Evolutionary conservation across 2,888 invertebrate genomes (phyloP), one percentile per base, ranked within the genome.

Genomic region (Cryptocephalus primarius): DNA sequence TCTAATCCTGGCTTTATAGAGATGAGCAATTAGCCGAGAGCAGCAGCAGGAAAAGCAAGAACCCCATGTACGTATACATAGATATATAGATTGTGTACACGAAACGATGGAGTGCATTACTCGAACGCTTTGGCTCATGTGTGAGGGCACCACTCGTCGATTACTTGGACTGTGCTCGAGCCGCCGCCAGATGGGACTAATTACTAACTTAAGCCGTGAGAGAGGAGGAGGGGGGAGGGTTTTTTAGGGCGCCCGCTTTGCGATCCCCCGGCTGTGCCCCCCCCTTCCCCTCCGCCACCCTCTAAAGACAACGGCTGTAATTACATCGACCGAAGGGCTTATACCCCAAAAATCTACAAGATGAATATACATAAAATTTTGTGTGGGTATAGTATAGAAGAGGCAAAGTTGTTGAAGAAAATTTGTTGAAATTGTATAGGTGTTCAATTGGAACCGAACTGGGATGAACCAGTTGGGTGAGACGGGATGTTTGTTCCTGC

Each of bases 181-280:
- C 63, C 59, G 60, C 64, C 63, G 63, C 69, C 69, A 70, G 69
- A 69, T 70, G 70, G 69, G 69, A 68, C 69, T 70, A 70, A 70
- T 70, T 69, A 70, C 67, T 59, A 67, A 68, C 69, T 69, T 69
- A 69, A 68, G 66, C 69, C 61, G 61, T 53, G 40, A 22, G 22
- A 22, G 22, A 22, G 22, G 22, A 57, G 22, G 22, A 2, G 22
- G 22, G 22, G 22, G 22, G 22, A 22, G 22, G 22, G 22, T 22
- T 22, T 22, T 22, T 22, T 22, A 22, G 22, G 22, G 22, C 22
- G 22, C 22, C 12, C 36, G 36, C 36, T 12, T 36, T 12, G 36
- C 36, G 12, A n/a, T 6, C 36, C 36, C 22, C 22, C 22, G 22
- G 22, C 22, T 22, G n/a, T n/a, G n/a, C n/a, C 6, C 60, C 59